Percentiles rank a stretch among this genome's conserved stretches.
Conservation (phyloP, 1,140 invertebrate species). For the Hydropsyche tenuis region DNA sequence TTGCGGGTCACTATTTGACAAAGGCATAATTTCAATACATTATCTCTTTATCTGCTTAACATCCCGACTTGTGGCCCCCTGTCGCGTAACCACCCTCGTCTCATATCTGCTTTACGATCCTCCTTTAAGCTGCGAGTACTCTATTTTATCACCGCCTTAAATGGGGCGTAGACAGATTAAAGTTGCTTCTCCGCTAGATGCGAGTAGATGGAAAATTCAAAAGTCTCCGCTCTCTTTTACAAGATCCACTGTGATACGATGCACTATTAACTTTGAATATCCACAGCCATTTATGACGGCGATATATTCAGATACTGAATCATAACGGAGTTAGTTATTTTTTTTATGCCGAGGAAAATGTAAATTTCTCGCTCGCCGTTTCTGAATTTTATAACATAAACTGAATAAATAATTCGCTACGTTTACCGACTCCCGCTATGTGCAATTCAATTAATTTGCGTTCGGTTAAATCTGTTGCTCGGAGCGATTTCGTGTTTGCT, state of each 20-base stretch:
- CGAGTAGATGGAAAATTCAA: constrained; percentile 3
- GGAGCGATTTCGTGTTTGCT: background rate
- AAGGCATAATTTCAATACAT: constrained; percentile 23
- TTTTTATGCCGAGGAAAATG: no score
- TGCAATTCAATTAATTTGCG: no score
- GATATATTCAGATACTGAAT: no score
- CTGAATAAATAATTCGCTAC: background rate
- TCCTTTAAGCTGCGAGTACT: background rate
- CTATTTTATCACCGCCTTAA: constrained; percentile 14
- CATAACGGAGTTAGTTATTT: no score
- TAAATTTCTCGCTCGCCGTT: no score
- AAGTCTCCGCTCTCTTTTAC: no score
- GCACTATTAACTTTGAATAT: no score
- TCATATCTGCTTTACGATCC: constrained; percentile 24
- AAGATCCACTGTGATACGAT: no score
- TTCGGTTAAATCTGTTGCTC: background rate
- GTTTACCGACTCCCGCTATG: background rate
- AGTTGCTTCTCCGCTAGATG: background rate
- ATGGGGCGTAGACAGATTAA: constrained; percentile 10
- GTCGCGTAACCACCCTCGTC: background rate
- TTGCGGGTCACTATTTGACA: background rate
- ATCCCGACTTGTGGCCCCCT: background rate
- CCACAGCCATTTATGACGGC: no score
- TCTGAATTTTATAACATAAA: background rate
- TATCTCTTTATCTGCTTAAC: constrained; percentile 8